Conservation (phyloP, 2,113 vertebrate species). For the Megaptera novaeangliae region DNA sequence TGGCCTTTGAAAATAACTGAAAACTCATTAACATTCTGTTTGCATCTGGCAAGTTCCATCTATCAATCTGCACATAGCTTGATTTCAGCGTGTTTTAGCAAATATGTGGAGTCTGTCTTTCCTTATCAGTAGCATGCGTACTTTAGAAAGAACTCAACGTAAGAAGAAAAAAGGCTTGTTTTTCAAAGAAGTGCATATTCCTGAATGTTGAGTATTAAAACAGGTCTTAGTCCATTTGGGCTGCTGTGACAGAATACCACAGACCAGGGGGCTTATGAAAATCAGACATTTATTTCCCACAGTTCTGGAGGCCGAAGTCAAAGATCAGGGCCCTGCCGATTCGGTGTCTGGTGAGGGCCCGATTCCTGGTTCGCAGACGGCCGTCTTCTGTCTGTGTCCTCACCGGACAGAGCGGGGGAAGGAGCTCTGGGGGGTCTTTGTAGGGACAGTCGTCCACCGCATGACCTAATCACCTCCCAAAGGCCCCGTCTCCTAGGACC, state of each 20-base stretch:
- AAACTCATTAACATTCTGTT: not conserved
- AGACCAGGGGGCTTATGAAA: not conserved
- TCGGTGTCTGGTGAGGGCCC: not conserved
- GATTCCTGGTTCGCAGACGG: not conserved
- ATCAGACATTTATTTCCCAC: too few species aligned
- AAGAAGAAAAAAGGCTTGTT: not conserved
- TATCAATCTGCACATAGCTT: not conserved
- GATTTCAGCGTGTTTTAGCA: not conserved
- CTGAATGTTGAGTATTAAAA: not conserved
- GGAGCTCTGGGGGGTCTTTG: not conserved
- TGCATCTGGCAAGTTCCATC: not conserved
- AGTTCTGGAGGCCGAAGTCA: not conserved
- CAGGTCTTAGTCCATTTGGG: not conserved
- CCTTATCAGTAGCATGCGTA: not conserved
- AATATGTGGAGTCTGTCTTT: not conserved
- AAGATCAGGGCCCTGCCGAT: not conserved
- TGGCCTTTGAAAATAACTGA: not conserved
- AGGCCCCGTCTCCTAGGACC: not conserved
- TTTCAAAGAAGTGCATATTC: not conserved
- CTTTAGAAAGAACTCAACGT: not conserved
- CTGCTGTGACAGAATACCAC: not conserved
- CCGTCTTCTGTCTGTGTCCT: not conserved
- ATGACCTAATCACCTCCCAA: not conserved
- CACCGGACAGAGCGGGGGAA: too few species aligned
- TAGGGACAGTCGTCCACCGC: too few species aligned